These are phyloP conservation scores for Stenichneumon culpator DNA, from an alignment of 2,888 invertebrate species.

Conservation along the genomic window DNA sequence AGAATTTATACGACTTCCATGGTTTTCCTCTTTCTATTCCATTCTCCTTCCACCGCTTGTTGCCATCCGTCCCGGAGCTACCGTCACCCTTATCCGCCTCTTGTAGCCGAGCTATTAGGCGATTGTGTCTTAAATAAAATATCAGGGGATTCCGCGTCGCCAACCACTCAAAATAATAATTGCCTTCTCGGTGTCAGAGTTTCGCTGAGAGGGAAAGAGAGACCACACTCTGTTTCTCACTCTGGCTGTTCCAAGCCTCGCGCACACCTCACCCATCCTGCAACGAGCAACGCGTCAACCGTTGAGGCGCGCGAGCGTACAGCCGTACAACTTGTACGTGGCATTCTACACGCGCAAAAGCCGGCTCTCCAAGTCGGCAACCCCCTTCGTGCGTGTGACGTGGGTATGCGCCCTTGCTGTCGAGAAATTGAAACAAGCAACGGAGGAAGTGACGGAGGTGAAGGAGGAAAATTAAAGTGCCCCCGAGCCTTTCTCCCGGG, in stretches of 20 bases:
- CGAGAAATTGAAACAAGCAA: conserved; percentile 27
- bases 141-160: conserved; percentile 81
- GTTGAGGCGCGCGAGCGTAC: conserved; percentile 32
- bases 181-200: conserved; percentile 79
- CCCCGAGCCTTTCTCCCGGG: conserved; percentile 38
- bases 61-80: conserved; percentile 48
- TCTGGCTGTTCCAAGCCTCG: conserved; percentile 33
- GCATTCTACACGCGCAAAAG: conserved; percentile 20
- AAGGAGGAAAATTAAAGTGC: conserved; percentile 71
- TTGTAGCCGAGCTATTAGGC: conserved; percentile 82
- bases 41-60: conserved; percentile 57
- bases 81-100: conserved; percentile 72
- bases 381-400: conserved; percentile 60
- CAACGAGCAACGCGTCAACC: conserved; percentile 54
- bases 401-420: conserved; percentile 49
- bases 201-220: conserved; percentile 33
- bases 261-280: conserved; percentile 46
- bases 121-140: conserved; percentile 85
- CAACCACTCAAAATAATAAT: conserved; percentile 84
- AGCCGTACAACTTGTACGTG: conserved; percentile 45
- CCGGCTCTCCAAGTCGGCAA: conserved; percentile 29
- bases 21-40: conserved; percentile 61
- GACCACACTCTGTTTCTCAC: conserved; percentile 49
- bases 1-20: conserved; percentile 30
- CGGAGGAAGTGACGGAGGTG: conserved; percentile 32